These are phyloP conservation scores for Aythya baeri DNA, from an alignment of 2,113 vertebrate genomes.

Conservation along the genomic window DNA sequence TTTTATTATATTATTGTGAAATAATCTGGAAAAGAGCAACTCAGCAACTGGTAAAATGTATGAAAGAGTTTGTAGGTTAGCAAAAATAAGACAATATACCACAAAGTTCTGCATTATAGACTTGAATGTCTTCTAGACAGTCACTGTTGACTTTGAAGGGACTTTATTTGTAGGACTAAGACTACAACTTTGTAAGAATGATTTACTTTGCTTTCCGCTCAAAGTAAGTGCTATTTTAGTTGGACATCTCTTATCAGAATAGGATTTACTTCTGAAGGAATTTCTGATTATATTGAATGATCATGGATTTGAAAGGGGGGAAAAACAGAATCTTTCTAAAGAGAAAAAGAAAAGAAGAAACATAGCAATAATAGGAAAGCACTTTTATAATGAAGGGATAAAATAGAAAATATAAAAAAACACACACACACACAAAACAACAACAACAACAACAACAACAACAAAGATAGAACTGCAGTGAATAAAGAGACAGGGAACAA, in stretches of 20 bases:
- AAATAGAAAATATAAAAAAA: not conserved
- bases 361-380: not conserved
- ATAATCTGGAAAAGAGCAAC: not conserved
- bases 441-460: too few species aligned
- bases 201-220: not conserved
- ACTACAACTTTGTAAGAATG: not conserved
- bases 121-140: not conserved
- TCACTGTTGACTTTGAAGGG: not conserved
- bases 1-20: not conserved
- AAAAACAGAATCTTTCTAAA: not conserved
- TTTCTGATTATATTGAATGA: not conserved
- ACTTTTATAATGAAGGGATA: not conserved
- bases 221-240: not conserved
- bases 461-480: not conserved
- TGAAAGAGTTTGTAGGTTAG: not conserved
- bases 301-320: not conserved
- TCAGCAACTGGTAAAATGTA: not conserved
- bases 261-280: not conserved
- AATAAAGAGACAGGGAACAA: not conserved
- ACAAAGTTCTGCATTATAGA: not conserved
- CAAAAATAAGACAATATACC: not conserved
- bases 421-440: too few species aligned
- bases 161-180: not conserved
- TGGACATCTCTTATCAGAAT: not conserved
- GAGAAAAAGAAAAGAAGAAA: not conserved